Base-by-base conservation (phyloP, 2,888 invertebrate species). In the Hoplodrina ambigua region DNA sequence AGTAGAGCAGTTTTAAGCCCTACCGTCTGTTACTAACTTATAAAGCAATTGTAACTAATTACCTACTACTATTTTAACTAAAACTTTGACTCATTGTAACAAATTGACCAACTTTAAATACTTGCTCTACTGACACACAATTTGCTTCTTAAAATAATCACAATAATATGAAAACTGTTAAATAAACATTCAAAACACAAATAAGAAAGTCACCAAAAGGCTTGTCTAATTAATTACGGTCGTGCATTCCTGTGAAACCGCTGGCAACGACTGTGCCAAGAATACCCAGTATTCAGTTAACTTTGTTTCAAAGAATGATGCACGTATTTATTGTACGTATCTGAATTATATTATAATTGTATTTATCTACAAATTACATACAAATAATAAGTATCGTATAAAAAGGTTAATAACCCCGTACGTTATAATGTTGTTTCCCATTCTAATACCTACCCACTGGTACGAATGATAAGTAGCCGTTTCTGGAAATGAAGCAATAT, bases 141-240 rank as follows among this genome's bases (percentile, higher is more conserved):
- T 49, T n/a, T 33, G 46, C 30, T 44, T 20, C 10, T 19, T 44
- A 13, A 49, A 30, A 30, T 30, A 17, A 67, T 25, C 15, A 53
- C 25, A 41, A 55, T 25, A 30, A 61, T 56, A 70, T 58, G n/a
- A n/a, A 55, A 71, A 77, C 46, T 55, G 7, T 4, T 33, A 19
- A 13, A 49, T 20, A 41, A 61, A 57, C 30, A 20, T 46, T 55
- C 30, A 11, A 49, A 50, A 11, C 41, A 46, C 17, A 60, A 64
- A 69, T 41, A 61, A 59, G 25, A 15, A 59, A 63, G 54, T 52
- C 46, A 63, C 53, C 50, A 58, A 69, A 70, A 59, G n/a, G 30
- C 65, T 56, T 74, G 60, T 75, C 49, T 55, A 64, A 74, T 70
- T 75, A 75, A 75, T 67, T 75, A 37, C n/a, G n/a, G n/a, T n/a